phyloP scores from a whole-genome alignment of 1,140 invertebrate species.

The Micrasema minimum region DNA sequence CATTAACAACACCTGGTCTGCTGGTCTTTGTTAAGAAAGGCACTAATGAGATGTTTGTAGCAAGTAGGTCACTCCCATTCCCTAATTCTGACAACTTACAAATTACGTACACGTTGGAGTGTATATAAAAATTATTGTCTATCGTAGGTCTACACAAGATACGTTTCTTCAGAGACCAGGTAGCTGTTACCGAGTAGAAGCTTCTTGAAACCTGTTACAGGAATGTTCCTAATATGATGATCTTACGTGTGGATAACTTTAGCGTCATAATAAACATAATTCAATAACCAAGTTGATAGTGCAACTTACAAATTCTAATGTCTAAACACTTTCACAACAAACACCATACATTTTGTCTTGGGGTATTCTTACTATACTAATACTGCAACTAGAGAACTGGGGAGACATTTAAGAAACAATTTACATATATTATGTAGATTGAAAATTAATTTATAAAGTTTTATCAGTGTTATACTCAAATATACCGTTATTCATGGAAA shows the following conservation, averaged over 20 bases:
- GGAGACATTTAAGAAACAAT: too few relatives aligned
- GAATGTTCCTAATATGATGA: too few relatives aligned
- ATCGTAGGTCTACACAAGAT: slow-evolving; percentile 4
- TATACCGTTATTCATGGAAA: too few relatives aligned
- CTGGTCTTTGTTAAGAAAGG: slow-evolving; percentile 21
- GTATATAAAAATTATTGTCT: slow-evolving; percentile 29
- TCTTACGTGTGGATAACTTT: too few relatives aligned
- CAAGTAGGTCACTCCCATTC: neutral
- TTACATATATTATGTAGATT: too few relatives aligned
- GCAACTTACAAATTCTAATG: neutral
- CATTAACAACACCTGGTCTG: slow-evolving; percentile 16
- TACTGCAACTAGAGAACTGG: too few relatives aligned
- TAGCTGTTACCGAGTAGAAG: too few relatives aligned
- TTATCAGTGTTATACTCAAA: too few relatives aligned
- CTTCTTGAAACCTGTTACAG: too few relatives aligned
- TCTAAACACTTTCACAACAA: slow-evolving; percentile 4
- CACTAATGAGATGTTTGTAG: neutral
- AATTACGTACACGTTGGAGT: slow-evolving; percentile 15
- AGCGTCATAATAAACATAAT: too few relatives aligned
- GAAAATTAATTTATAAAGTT: too few relatives aligned
- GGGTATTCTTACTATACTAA: neutral
- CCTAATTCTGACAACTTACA: slow-evolving; percentile 12
- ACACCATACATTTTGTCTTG: neutral
- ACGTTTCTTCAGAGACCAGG: neutral
- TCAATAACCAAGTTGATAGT: neutral